Base-by-base conservation (phyloP, 2,888 invertebrate species). In the Lasius platythorax region DNA sequence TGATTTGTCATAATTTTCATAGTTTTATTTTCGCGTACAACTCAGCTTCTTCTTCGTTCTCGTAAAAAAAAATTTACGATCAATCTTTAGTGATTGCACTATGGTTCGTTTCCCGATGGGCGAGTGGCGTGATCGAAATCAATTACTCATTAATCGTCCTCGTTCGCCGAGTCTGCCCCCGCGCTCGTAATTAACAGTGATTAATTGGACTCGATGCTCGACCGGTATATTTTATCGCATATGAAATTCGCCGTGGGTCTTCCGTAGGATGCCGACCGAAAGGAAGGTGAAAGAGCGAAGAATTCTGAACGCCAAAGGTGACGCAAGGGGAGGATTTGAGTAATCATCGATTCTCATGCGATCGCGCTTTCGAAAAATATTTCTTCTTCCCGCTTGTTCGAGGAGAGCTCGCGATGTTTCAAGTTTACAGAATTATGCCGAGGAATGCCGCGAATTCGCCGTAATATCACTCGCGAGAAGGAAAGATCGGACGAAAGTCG, bases 61-160 rank as follows among this genome's bases (percentile, higher is more conserved):
- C 23, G 46, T 81, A 23, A 68, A 83, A 76, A 50, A 66, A 78
- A 84, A 89, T 88, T 87, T 88, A 91, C 66, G 82, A 84, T 74
- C 86, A 66, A 1, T 64, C 56, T 66, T 30, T 58, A 70, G 64
- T 79, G 78, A 81, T 15, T 84, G 64, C 53, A 76, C 67, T 66
- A 85, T 82, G 74, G 75, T 86, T 87, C 86, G 87, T 90, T 89
- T 87, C 88, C 76, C 75, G 88, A 89, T 89, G 90, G 90, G 90
- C 89, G 86, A 88, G 91, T 94, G 89, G 93, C 94, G 94, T 94
- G 94, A 91, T 92, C 92, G 91, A 92, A 94, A 93, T 94, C 94
- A 94, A 94, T 94, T 94, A 94, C 92, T 94, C 93, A 94, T 91
- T 90, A 92, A 93, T 94, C 91, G 92, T 91, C 86, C 89, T 88